Evolutionary conservation across 2,888 invertebrate genomes (phyloP).

Genomic region (Spodoptera picta): DNA sequence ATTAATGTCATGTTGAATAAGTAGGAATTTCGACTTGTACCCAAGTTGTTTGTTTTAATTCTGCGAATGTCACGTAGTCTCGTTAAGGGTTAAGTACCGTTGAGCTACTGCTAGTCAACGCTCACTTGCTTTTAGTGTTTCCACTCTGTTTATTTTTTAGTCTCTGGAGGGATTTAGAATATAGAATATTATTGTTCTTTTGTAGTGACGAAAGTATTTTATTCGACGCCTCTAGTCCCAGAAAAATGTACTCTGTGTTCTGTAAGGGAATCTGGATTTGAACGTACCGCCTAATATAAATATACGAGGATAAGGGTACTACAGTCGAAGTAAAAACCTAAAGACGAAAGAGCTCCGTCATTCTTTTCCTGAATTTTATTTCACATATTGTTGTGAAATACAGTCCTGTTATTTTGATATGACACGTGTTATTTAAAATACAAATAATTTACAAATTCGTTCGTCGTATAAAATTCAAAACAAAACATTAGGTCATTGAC

Average conservation of each 20-base stretch:
- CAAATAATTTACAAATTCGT: constrained; percentile 37
- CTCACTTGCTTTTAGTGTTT: constrained; percentile 51
- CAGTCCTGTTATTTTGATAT: too few relatives aligned
- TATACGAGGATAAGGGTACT: too few relatives aligned
- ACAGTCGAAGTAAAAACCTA: too few relatives aligned
- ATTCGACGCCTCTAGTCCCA: too few relatives aligned
- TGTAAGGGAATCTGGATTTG: too few relatives aligned
- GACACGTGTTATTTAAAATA: not conserved
- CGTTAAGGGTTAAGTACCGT: constrained; percentile 67
- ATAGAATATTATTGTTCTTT: constrained; percentile 19
- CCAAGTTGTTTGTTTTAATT: constrained; percentile 63
- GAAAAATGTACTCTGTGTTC: too few relatives aligned
- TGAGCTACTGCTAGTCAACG: constrained; percentile 51
- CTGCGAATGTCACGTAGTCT: constrained; percentile 69
- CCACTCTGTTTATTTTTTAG: constrained; percentile 51
- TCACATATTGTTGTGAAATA: too few relatives aligned
- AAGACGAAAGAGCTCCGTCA: too few relatives aligned
- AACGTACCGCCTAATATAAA: too few relatives aligned
- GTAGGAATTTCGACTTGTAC: constrained; percentile 54
- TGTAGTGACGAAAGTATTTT: not conserved
- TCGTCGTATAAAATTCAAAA: constrained; percentile 52
- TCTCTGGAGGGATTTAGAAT: constrained; percentile 44
- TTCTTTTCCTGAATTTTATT: too few relatives aligned
- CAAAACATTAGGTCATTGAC: constrained; percentile 70
- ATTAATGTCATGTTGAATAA: constrained; percentile 62